Base-by-base conservation (phyloP, 2,113 vertebrate genomes). In the Ptyas mucosa region DNA sequence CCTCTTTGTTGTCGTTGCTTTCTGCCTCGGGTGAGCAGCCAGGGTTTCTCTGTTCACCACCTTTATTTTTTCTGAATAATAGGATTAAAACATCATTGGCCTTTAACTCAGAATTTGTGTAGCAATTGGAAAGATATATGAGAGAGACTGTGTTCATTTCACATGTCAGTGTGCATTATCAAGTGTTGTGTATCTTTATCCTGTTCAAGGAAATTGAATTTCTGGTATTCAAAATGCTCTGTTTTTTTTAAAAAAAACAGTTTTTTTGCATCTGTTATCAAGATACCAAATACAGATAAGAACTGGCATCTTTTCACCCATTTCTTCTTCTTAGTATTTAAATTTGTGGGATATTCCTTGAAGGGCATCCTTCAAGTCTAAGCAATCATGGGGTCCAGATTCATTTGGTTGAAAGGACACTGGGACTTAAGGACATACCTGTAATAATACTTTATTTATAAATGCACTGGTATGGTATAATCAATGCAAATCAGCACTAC, bases 61-160 rank as follows among this genome's bases (percentile, higher is more conserved):
- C 94, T 92, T 95, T 0, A 89, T 53, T 96, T 96, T 55, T 93
- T 94, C 95, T 94, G 87, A 81, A 93, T 96, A 95, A 97, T 96
- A 94, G 90, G 95, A 93, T 96, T 96, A 93, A 96, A 97, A 96
- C 97, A 95, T 90, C 95, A 96, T 96, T 96, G 96, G 88, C 95
- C 89, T 96, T 97, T 96, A 94, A 95, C 94, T 96, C 54, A 0
- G 89, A 93, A 93, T 94, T 2, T 0, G 58, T 11, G 0, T 7
- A 92, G 89, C 95, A 92, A 93, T 93, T 95, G 95, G 0, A 85
- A 94, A 58, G 89, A 93, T 86, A 46, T 85, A 2, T 89, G 69
- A 85, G 20, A 69, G 51, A 11, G 54, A 46, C 75, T 26, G 54
- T 12, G 21, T 93, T 55, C 54, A 49, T 93, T 93, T 49, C 29